Evolutionary conservation across 2,797 vertebrate species (phyloP), one percentile per base, ranked within the genome.

Genomic region (Acropternis orthonyx): DNA sequence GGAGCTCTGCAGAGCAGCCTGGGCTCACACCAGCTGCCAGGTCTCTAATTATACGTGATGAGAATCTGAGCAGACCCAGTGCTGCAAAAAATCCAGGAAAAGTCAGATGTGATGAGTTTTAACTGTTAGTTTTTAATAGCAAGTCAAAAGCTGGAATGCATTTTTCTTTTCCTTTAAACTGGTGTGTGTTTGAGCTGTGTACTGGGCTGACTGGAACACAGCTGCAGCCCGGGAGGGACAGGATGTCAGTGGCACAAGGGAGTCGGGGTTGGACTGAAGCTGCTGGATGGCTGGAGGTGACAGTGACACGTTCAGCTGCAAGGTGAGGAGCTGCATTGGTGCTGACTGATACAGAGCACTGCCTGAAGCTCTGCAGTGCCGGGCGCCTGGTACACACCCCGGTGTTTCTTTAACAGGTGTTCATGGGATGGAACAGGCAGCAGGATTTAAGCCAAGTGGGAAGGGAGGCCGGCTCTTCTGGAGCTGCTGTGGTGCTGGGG

Each of bases 371-470:
- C 51, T 15, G 20, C 14, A 16, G 27, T 5, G 14, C 66, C 7
- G 4, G 5, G 23, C 34, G 22, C 68, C 59, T 27, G 75, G 10
- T 16, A 54, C 37, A 5, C 8, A 2, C 15, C 1, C 2, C 1
- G 3, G 1, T 6, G 0, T 8, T 30, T 12, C 32, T 63, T 14
- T 4, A 12, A 2, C 7, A 0, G 8, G 9, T 16, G 2, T 36
- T 36, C n/a, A 2, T 32, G 1, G 15, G 51, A 2, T 24, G 54
- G 58, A 27, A 6, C 41, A 3, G 41, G 28, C 23, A 5, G 6
- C 20, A 2, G 26, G 5, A 5, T 16, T 21, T 11, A 3, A 44
- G 26, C 30, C 22, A 1, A 6, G 10, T 0, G 19, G 46, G 48
- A 19, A 7, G 48, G 1, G 14, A 15, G 56, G 51, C 55, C 7